Conservation (phyloP, 1,140 invertebrate genomes). For the Asobara japonica region DNA sequence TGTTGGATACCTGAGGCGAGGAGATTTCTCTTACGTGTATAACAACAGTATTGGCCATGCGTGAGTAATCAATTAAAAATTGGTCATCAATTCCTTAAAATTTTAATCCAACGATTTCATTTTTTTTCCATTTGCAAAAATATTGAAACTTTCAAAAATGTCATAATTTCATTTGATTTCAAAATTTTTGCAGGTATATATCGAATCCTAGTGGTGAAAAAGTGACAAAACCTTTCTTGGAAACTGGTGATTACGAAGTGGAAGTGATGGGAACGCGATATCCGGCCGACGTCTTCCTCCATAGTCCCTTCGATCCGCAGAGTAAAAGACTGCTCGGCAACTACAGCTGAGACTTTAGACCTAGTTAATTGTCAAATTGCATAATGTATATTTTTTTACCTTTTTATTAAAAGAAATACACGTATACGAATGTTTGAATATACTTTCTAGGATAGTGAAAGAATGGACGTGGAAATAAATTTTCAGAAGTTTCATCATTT, state of each 20-base stretch:
- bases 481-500: too few relatives aligned
- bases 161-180: too few relatives aligned
- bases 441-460: too few relatives aligned
- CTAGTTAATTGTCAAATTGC: background rate
- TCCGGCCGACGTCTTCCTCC: conserved; percentile 75
- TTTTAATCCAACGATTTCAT: conserved; percentile 25
- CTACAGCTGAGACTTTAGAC: conserved; percentile 20
- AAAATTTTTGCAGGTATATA: conserved; percentile 67
- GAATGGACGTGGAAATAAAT: too few relatives aligned
- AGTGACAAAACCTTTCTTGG: conserved; percentile 76
- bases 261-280: conserved; percentile 81
- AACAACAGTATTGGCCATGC: conserved; percentile 77
- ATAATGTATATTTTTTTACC: conserved; percentile 11
- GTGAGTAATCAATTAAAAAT: conserved; percentile 58
- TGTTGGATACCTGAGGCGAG: conserved; percentile 82
- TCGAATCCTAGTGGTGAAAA: conserved; percentile 66
- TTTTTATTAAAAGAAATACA: background rate
- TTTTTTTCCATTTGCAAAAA: conserved; percentile 33
- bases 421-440: background rate
- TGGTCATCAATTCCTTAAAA: background rate
- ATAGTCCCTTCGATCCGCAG: conserved; percentile 83
- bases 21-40: conserved; percentile 81
- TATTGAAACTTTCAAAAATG: too few relatives aligned
- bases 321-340: conserved; percentile 67
- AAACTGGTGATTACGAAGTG: conserved; percentile 79